Percentiles rank a stretch among this genome's conserved stretches.
Conservation (phyloP, 1,140 invertebrate species). For the Brachionus koreanus region DNA sequence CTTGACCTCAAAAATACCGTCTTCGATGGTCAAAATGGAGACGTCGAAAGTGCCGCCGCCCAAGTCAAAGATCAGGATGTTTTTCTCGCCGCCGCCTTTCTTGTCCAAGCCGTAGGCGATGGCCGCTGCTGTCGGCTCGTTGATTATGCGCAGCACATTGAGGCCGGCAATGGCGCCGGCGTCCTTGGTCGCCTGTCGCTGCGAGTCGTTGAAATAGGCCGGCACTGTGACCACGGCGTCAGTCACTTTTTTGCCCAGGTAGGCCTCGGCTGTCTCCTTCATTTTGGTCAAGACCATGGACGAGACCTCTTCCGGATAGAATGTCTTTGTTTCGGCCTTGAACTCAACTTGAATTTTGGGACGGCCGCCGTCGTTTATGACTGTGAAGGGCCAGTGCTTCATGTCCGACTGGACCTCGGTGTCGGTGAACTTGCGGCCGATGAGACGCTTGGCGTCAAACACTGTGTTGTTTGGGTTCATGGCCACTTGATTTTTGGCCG, state of each 20-base stretch:
- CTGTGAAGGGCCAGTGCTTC: conserved; percentile 68
- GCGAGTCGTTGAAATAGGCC: conserved; percentile 91
- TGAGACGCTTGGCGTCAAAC: conserved; percentile 87
- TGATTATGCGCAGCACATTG: conserved; percentile 96
- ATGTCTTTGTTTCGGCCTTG: conserved; percentile 74
- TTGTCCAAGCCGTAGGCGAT: conserved; percentile 99
- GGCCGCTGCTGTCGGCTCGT: conserved; percentile 87
- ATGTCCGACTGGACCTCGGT: conserved; percentile 66
- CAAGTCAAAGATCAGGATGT: conserved; percentile 96
- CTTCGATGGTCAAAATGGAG: conserved; percentile 95
- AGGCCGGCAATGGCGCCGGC: conserved; percentile 58
- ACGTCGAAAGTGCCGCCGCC: conserved; percentile 99
- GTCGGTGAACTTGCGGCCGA: conserved; percentile 84
- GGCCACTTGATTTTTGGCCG: conserved; percentile 89
- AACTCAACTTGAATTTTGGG: conserved; percentile 69
- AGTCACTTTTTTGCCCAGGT: conserved; percentile 85
- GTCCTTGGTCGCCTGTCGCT: conserved; percentile 58
- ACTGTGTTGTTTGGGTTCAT: conserved; percentile 91
- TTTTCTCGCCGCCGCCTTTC: conserved; percentile 90
- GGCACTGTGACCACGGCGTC: conserved; percentile 96
- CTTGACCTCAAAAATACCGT: conserved; percentile 82
- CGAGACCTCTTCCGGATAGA: conserved; percentile 94
- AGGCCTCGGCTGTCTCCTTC: conserved; percentile 96
- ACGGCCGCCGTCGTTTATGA: conserved; percentile 77
- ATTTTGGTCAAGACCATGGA: conserved; percentile 95